Conservation (phyloP, 2,113 vertebrate species). For the Pelecanoides urinatrix region DNA sequence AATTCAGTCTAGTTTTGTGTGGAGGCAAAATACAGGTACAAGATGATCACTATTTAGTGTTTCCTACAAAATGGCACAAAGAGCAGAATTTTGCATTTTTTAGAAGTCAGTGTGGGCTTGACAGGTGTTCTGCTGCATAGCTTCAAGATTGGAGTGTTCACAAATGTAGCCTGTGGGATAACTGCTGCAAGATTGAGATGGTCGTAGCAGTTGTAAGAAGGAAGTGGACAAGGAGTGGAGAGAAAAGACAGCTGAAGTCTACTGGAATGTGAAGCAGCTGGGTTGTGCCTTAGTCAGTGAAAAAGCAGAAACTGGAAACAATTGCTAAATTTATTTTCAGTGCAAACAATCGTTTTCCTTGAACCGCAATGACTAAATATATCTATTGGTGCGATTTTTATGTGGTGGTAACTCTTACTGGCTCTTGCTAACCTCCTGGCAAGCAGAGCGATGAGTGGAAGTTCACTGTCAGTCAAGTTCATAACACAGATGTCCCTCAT, state of each 20-base stretch:
- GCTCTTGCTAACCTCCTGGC: constrained; percentile 10
- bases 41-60: fast-evolving
- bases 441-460: neutral
- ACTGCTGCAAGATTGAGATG: neutral
- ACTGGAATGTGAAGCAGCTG: constrained; percentile 35
- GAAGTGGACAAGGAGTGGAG: neutral
- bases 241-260: constrained; percentile 44
- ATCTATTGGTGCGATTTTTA: constrained; percentile 19
- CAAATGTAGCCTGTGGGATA: neutral
- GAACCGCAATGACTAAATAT: constrained; percentile 46
- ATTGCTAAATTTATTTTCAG: constrained; percentile 58
- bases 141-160: neutral
- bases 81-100: neutral
- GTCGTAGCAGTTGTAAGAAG: neutral
- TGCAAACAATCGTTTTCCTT: constrained; percentile 36
- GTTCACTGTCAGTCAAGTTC: neutral
- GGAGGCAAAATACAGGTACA: neutral
- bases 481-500: neutral
- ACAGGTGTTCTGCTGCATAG: neutral
- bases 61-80: neutral
- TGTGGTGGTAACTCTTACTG: constrained; percentile 3
- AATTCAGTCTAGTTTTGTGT: neutral
- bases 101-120: neutral
- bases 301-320: constrained; percentile 55
- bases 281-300: constrained; percentile 17